Percentiles rank a stretch among this genome's conserved stretches.
Evolutionary conservation across 2,113 vertebrate species (phyloP).

Genomic region (Stigmatopora argus): DNA sequence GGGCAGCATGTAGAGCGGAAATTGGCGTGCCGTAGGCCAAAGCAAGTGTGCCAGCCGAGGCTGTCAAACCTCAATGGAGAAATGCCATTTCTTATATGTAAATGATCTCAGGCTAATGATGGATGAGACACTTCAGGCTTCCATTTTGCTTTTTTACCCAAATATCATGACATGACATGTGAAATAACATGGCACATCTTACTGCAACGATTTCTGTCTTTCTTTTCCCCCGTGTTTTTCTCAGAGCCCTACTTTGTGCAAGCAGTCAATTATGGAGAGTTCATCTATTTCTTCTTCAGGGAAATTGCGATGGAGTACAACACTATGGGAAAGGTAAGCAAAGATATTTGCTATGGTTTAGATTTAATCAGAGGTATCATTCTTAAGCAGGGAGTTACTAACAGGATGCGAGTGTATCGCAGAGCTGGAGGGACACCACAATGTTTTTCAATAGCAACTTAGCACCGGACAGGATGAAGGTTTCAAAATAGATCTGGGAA

Average conservation of each 20-base stretch:
- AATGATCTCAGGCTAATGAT: constrained; percentile 48
- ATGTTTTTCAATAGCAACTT: constrained; percentile 46
- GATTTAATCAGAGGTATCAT: constrained; percentile 57
- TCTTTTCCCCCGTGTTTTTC: constrained; percentile 26
- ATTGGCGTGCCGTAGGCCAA: constrained; percentile 40
- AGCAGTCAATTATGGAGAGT: constrained; percentile 89
- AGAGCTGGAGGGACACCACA: constrained; percentile 43
- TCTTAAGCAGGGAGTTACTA: constrained; percentile 55
- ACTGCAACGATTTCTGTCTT: constrained; percentile 31
- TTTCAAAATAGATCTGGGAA: constrained; percentile 60
- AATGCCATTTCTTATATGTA: constrained; percentile 39
- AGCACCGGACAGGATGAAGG: constrained; percentile 56
- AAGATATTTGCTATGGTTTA: constrained; percentile 38
- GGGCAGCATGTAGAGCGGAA: constrained; percentile 43
- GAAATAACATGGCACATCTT: constrained; percentile 49
- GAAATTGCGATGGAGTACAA: constrained; percentile 99
- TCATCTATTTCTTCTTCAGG: constrained; percentile 99
- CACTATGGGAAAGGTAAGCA: constrained; percentile 97
- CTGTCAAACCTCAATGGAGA: constrained; percentile 54
- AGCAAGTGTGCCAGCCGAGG: constrained; percentile 45
- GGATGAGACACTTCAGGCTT: constrained; percentile 47
- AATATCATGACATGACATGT: constrained; percentile 52
- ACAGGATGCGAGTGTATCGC: constrained; percentile 67
- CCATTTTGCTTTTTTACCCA: constrained; percentile 27
- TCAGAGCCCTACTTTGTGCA: constrained; percentile 96